These are phyloP conservation scores for Eupithecia inturbata DNA, from an alignment of 2,888 invertebrate genomes.

Conservation along the genomic window DNA sequence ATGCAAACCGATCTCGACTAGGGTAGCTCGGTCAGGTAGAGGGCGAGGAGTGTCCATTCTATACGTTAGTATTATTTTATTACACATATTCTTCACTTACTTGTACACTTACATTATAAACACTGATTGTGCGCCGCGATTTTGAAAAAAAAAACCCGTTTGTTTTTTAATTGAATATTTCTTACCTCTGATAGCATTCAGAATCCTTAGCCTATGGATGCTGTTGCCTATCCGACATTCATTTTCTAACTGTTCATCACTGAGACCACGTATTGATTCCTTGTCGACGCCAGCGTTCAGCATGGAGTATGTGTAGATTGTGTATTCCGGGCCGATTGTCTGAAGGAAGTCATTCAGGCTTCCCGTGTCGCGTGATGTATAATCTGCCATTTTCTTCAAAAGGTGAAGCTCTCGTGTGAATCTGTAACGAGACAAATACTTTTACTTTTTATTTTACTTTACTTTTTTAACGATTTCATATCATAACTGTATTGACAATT, in stretches of 20 bases:
- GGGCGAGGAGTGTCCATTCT: no score
- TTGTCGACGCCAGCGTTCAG: slow-evolving; percentile 97
- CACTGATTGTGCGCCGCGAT: no score
- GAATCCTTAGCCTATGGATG: slow-evolving; percentile 95
- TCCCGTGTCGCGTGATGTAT: slow-evolving; percentile 96
- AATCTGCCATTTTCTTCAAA: slow-evolving; percentile 97
- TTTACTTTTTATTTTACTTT: no score
- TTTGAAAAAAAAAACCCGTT: no score
- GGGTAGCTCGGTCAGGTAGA: no score
- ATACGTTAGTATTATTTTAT: no score
- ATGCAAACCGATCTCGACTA: no score
- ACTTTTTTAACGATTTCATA: background rate
- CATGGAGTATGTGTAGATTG: slow-evolving; percentile 98
- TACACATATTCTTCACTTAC: no score
- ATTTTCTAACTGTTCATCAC: slow-evolving; percentile 94
- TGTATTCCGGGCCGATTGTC: slow-evolving; percentile 93
- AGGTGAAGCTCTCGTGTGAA: slow-evolving; percentile 96
- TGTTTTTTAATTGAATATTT: background rate
- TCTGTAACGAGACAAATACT: slow-evolving; percentile 71
- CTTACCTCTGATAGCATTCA: slow-evolving; percentile 92
- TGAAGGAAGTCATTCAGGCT: slow-evolving; percentile 94
- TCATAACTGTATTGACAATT: background rate
- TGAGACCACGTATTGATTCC: slow-evolving; percentile 92
- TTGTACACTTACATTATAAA: no score
- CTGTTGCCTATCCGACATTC: slow-evolving; percentile 97